Percentiles rank a stretch among this genome's conserved stretches.
Conservation (phyloP, 2,888 invertebrate genomes). For the Trichogramma evanescens region DNA sequence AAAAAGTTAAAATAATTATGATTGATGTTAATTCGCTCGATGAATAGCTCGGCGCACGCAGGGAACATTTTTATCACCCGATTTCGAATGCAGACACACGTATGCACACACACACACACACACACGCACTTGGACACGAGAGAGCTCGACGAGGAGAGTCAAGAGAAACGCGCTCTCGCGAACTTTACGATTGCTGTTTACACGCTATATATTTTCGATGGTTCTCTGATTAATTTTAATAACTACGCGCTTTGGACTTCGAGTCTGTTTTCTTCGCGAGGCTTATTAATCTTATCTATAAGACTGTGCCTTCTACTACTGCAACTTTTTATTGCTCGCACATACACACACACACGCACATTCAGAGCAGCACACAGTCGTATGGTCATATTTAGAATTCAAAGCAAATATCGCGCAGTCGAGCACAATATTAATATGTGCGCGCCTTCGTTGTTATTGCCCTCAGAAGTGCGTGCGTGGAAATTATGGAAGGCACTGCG, state of each 20-base stretch:
- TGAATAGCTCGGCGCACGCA: no score
- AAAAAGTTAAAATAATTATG: no score
- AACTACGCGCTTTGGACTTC: neutral
- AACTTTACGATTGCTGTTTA: constrained; percentile 29
- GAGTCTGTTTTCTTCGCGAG: neutral
- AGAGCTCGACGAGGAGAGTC: neutral
- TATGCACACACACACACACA: neutral
- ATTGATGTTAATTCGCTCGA: no score
- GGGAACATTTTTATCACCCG: neutral
- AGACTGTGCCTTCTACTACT: no score
- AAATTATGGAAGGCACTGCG: no score
- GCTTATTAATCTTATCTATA: neutral
- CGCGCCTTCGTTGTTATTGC: no score
- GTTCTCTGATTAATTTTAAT: constrained; percentile 22
- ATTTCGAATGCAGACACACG: neutral
- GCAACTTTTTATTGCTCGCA: neutral
- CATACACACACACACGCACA: neutral
- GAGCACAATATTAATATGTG: no score
- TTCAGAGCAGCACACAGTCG: neutral
- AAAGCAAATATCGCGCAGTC: neutral
- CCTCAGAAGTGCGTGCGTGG: no score
- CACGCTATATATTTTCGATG: constrained; percentile 18
- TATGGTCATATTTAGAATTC: neutral
- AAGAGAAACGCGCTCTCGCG: constrained; percentile 7
- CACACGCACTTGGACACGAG: neutral